phyloP scores from a whole-genome alignment of 2,113 vertebrate genomes.

The Hippocampus zosterae region DNA sequence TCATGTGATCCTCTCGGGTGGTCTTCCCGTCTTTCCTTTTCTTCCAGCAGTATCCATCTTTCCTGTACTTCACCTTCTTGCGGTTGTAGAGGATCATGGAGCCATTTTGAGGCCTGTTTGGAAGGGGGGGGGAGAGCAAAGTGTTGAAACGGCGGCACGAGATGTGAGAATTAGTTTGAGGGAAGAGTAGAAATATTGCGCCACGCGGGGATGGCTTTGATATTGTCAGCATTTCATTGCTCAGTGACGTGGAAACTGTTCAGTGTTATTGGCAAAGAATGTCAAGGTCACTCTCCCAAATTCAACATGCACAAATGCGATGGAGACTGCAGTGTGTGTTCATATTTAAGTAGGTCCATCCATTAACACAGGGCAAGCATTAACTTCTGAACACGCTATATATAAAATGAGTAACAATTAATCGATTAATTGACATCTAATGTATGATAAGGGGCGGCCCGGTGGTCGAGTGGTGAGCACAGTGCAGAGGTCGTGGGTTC shows the following conservation, averaged over 20 bases:
- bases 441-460: no score
- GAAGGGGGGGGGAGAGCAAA: slow-evolving; percentile 4
- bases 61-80: slow-evolving; percentile 91
- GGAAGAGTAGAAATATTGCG: not conserved
- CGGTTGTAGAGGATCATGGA: slow-evolving; percentile 90
- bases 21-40: slow-evolving; percentile 91
- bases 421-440: no score
- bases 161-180: slow-evolving; percentile 3
- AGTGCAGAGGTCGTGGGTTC: no score
- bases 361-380: slow-evolving; percentile 52
- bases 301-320: slow-evolving; percentile 27
- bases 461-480: no score
- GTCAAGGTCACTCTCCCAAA: not conserved
- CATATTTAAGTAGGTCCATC: slow-evolving; percentile 66
- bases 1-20: slow-evolving; percentile 91
- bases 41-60: slow-evolving; percentile 93
- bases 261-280: not conserved
- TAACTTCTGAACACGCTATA: slow-evolving; percentile 50
- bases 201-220: not conserved
- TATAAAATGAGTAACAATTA: slow-evolving; percentile 11
- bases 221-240: not conserved
- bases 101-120: slow-evolving; percentile 83
- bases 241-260: not conserved
- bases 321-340: slow-evolving; percentile 36
- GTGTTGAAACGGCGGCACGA: not conserved